A percentile compares a stretch with the other conserved stretches of the same genome.
These are phyloP conservation scores for Sebastes steindachneri DNA, from an alignment of 2,797 vertebrate genomes.

Conservation along the genomic window DNA sequence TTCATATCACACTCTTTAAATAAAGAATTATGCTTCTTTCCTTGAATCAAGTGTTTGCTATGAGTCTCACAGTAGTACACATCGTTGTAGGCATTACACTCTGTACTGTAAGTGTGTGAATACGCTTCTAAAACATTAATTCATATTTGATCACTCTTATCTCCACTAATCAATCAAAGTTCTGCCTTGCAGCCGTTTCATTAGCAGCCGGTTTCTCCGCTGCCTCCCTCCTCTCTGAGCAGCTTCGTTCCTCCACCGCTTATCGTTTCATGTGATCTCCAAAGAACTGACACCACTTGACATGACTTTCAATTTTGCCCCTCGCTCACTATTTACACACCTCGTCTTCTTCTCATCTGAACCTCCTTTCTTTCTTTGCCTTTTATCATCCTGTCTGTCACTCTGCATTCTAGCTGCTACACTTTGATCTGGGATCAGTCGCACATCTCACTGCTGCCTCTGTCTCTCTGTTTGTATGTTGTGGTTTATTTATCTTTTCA, in stretches of 20 bases:
- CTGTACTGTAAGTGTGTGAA: not conserved
- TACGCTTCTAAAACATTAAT: not conserved
- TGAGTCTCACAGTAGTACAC: not conserved
- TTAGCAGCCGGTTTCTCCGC: not conserved
- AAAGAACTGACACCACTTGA: slow-evolving; percentile 28
- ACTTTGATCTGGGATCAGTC: slow-evolving; percentile 7
- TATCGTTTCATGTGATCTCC: slow-evolving; percentile 26
- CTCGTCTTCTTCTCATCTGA: slow-evolving; percentile 2
- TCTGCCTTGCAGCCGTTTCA: slow-evolving; percentile 17
- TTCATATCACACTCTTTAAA: not conserved
- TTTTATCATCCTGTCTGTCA: slow-evolving; percentile 14
- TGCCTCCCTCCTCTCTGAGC: not conserved
- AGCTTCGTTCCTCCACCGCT: slow-evolving; percentile 1
- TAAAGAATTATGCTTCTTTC: not conserved
- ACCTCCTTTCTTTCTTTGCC: slow-evolving; percentile 6
- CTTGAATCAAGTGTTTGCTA: not conserved
- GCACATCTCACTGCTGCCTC: not conserved
- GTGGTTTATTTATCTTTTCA: slow-evolving; percentile 1
- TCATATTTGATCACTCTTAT: not conserved
- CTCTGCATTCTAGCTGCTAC: slow-evolving; percentile 3
- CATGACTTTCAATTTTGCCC: slow-evolving; percentile 28
- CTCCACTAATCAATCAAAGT: not conserved
- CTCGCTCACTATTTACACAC: not conserved
- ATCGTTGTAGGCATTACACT: not conserved
- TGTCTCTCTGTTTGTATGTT: not conserved